Percentiles rank a stretch among this genome's conserved stretches.
Evolutionary conservation across 2,797 vertebrate genomes (phyloP).

Genomic region (Onychomys torridus): DNA sequence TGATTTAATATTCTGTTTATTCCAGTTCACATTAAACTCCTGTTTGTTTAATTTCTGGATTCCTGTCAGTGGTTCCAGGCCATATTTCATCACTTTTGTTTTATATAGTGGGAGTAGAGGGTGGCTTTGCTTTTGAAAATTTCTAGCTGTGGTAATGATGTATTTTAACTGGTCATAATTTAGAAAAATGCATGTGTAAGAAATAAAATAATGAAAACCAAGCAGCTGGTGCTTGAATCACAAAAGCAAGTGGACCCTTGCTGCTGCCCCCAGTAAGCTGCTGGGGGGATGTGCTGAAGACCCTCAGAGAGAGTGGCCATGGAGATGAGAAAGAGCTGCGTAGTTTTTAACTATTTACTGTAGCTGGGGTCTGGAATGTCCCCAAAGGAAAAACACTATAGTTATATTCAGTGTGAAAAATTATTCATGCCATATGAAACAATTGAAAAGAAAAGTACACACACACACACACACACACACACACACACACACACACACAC

Average conservation of each 20-base stretch:
- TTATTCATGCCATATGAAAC: slow-evolving; percentile 3
- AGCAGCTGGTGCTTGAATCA: background rate
- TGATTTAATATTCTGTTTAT: slow-evolving; percentile 75
- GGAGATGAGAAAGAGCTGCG: background rate
- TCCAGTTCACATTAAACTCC: slow-evolving; percentile 43
- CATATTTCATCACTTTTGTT: slow-evolving; percentile 6
- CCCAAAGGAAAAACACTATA: slow-evolving; percentile 1
- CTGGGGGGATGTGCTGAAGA: background rate
- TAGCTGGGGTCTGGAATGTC: background rate
- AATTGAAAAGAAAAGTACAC: background rate
- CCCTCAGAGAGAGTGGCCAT: background rate
- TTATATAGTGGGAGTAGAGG: background rate
- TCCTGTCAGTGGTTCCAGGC: slow-evolving; percentile 3
- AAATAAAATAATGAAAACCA: slow-evolving; percentile 44
- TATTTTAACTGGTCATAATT: slow-evolving; percentile 16
- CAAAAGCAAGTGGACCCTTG: background rate
- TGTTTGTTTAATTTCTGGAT: slow-evolving; percentile 70
- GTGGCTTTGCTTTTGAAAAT: slow-evolving; percentile 8
- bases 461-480: too few species aligned
- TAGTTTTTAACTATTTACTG: background rate
- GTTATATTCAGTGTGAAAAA: slow-evolving; percentile 50
- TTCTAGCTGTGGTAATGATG: slow-evolving; percentile 16
- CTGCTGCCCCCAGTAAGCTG: background rate
- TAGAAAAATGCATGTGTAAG: slow-evolving; percentile 37
- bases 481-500: background rate